Base-by-base conservation (phyloP, 1,140 invertebrate species). In the Formica exsecta region DNA sequence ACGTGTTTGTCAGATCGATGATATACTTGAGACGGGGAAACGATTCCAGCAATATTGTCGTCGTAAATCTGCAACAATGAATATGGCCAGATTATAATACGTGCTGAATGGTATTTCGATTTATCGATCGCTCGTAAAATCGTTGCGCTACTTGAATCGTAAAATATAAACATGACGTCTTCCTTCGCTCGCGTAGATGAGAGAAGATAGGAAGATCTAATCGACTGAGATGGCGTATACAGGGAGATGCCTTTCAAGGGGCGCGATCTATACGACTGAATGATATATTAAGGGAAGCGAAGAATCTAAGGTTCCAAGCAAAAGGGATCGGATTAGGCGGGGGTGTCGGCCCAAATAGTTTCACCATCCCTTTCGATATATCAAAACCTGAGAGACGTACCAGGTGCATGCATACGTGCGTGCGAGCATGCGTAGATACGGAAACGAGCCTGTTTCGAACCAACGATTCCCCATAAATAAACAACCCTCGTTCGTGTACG, bases 1-100 rank as follows among this genome's bases (percentile, higher is more conserved):
- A 91, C 0, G 97, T 97, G 87, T 97, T 96, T 38, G 97, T 97
- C 65, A 97, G 92, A 92, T 97, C 97, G 59, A 97, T 95, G 36
- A 97, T 95, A 54, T 96, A 93, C 71, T 96, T 97, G 54, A 97
- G 91, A 66, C 96, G 94, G 11, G 96, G 96, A 65, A 95, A 93
- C 59, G 92, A 90, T 59, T 96, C 90, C 85, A 96, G 89, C 51
- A 97, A 86, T 38, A 87, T 92, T 16, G 87, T 70, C 19, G 94
- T 93, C 74, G 95, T 95, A 89, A 96, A 96, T 89, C 95, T 96
- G 93, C 25, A 94, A 95, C 87, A 92, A 87, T 73, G 85, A 19
- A 77, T 64, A 76, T 64, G 44, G 3, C 3, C 11, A 6, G 29
- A 80, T 87, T 89, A 90, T 76, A 81, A 77, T 61, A 19, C n/a